Evolutionary conservation across 2,113 vertebrate species (phyloP), one percentile per base, ranked within the genome.

Genomic region (Ageneiosus marmoratus): DNA sequence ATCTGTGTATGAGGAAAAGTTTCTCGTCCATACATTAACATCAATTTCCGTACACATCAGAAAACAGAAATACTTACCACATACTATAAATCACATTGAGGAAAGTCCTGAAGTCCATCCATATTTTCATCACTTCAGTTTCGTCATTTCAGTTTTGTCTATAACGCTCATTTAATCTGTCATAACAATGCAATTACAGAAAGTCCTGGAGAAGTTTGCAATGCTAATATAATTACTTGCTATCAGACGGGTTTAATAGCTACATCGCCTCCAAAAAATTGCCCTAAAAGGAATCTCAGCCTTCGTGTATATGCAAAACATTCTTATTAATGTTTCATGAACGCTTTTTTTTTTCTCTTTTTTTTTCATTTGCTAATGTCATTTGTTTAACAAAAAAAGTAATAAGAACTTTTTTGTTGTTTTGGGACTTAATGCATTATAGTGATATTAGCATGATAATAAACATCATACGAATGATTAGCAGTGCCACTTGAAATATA

Each of bases 151-250:
- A 75, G 50, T 70, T 69, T 44, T 29, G 24, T 50, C 16, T 37
- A 13, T 29, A 62, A 48, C 20, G 16, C 55, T 50, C 20, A 51
- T 53, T 63, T n/a, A 62, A 60, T 75, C 70, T 60, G 50, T 51
- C 70, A 37, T 53, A 75, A 62, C 70, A 74, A 34, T 48, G 69
- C n/a, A 56, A 51, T 65, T 50, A 32, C 77, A 79, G 77, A 46
- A 72, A 41, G 53, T 82, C 51, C 69, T 58, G 27, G 29, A 82
- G 41, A 82, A 60, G 60, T 82, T 82, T 75, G 80, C 82, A 83
- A 77, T 77, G 60, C 82, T 83, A 83, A 83, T 83, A 83, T 78
- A 70, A 78, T 83, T 83, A 77, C 58, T 77, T 83, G 63, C 32
- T 32, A 77, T 53, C 58, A 83, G 51, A 83, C 48, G 48, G 74